Evolutionary conservation across 2,797 vertebrate species (phyloP), one percentile per base, ranked within the genome.

Genomic region (Sphenodon punctatus): DNA sequence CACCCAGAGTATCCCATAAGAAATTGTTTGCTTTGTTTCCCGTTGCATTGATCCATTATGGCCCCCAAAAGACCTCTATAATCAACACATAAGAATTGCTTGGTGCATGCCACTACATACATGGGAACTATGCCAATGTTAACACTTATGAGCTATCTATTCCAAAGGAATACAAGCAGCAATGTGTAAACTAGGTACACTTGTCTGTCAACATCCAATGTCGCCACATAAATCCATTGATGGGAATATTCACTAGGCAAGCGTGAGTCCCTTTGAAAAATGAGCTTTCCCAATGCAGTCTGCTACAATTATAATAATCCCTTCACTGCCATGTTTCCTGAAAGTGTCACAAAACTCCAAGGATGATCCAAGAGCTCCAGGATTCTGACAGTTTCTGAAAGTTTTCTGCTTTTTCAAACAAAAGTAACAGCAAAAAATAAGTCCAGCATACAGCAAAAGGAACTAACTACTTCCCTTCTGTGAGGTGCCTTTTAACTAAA

Each of bases 401-500:
- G 48, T 64, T 41, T 58, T 45, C 3, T 39, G 30, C 43, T n/a
- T 41, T 61, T 48, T 27, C 72, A 74, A 75, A 83, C 41, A 2
- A 64, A 46, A 23, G 23, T 80, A 72, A 76, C n/a, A 56, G 30
- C 48, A 45, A 23, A 0, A 1, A 61, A 72, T 68, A 25, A 84
- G 87, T 69, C 48, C 67, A 66, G 48, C 3, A 0, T 55, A n/a
- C n/a, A n/a, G 10, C 49, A 63, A 58, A 70, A 85, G 75, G 78
- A 46, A 32, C 69, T 74, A 48, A 89, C 65, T 53, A 46, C 67
- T 81, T 68, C 14, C 19, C 89, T 82, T 66, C 58, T n/a, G 41
- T 34, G 63, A 89, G 86, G 73, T 34, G 39, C 43, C 82, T 65
- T 67, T n/a, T n/a, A n/a, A n/a, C n/a, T n/a, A n/a, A n/a, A n/a